Evolutionary conservation across 2,113 vertebrate genomes (phyloP), one percentile per base, ranked within the genome.

Genomic region (Tiliqua scincoides): DNA sequence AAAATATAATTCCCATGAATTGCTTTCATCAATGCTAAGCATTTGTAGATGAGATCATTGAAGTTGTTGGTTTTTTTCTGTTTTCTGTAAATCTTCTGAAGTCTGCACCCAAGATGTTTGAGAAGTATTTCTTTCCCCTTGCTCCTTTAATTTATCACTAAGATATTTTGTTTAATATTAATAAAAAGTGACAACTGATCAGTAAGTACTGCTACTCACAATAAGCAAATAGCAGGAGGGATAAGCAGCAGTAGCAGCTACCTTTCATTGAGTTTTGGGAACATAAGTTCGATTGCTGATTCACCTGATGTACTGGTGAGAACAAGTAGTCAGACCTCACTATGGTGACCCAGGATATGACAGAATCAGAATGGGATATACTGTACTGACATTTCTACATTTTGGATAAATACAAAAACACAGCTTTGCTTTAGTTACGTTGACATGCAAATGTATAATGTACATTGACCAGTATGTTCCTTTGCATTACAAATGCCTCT

Each of bases 91-190:
- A n/a, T 54, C 48, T 12, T 20, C 48, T 18, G 30, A 54, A 54
- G 4, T 14, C 57, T 62, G 62, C 15, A 79, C 30, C 48, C 23
- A 18, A 40, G 23, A 63, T 40, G 82, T 48, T 72, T 21, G 83
- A 7, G 27, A 83, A 81, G 30, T 88, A 72, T 18, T 86, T 25
- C 79, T 84, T 77, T 32, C 78, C 35, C 80, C 86, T 76, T 92
- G 80, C 85, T 43, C 91, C 84, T 89, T 85, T 91, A 91, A 93
- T 91, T 92, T 87, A 79, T 93, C 81, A 89, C 77, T 57, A 52
- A 81, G 27, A 81, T 48, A 43, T n/a, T 48, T 40, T 48, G 68
- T 10, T n/a, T 65, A 79, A 65, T 68, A 81, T 52, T 81, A 30
- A 70, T 57, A 68, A 82, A 82, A 54, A 7, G 30, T 68, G 43